These are phyloP conservation scores for Mirounga angustirostris DNA, from an alignment of 2,113 vertebrate species.

Conservation along the genomic window DNA sequence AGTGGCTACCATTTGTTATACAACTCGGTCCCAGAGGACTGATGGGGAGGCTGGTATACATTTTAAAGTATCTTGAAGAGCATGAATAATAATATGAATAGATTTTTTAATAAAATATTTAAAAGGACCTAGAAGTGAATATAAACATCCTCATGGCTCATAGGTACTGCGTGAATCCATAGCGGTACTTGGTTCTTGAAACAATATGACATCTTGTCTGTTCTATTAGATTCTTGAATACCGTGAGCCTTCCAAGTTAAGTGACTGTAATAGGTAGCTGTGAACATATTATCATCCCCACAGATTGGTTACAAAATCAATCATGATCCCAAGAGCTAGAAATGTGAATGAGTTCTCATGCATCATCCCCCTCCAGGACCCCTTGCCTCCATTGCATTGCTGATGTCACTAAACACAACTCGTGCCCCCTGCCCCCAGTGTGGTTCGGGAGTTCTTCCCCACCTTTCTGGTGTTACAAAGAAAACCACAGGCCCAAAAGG, in stretches of 20 bases:
- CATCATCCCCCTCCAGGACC: no score
- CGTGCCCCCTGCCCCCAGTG: fast-evolving
- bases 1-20: neutral
- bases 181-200: neutral
- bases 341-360: neutral
- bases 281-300: neutral
- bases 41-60: neutral
- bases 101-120: conserved; percentile 13
- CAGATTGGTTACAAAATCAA: neutral
- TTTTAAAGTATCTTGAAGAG: neutral
- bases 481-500: neutral
- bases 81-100: neutral
- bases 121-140: neutral
- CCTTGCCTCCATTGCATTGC: no score
- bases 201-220: neutral
- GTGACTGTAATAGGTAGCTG: neutral
- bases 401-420: neutral
- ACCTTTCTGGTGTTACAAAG: neutral
- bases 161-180: neutral
- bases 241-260: neutral
- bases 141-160: neutral
- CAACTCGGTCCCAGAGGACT: neutral
- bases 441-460: neutral
- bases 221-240: neutral
- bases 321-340: neutral